Percentiles rank a stretch among this genome's conserved stretches.
phyloP scores from a whole-genome alignment of 2,888 invertebrate genomes.

The Drosophila seclusa region DNA sequence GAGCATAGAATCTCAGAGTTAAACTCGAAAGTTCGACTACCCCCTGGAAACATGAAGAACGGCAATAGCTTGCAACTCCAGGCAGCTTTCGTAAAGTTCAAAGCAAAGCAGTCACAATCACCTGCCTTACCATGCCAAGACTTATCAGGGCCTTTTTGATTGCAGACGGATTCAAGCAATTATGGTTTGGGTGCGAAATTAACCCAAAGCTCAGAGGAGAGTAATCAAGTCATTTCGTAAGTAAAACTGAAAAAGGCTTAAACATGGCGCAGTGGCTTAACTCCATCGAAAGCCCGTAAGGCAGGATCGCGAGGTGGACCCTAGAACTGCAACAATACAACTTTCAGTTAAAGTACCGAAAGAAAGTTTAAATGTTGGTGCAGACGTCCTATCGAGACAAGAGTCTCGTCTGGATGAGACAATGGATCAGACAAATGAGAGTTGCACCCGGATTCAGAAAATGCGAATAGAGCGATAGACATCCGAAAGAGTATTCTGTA shows the following conservation, averaged over 20 bases:
- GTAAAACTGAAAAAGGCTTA: too few relatives aligned
- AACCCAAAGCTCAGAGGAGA: too few relatives aligned
- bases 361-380: not conserved
- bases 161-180: too few relatives aligned
- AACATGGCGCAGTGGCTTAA: not conserved
- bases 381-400: not conserved
- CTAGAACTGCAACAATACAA: too few relatives aligned
- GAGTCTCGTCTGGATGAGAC: too few relatives aligned
- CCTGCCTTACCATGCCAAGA: not conserved
- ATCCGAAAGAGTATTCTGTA: too few relatives aligned
- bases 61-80: not conserved
- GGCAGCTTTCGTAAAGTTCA: not conserved
- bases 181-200: too few relatives aligned
- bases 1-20: too few relatives aligned
- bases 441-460: too few relatives aligned
- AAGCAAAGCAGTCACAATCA: not conserved
- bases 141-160: not conserved
- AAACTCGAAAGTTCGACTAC: not conserved
- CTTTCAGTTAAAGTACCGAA: not conserved
- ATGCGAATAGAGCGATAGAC: too few relatives aligned
- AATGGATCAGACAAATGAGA: too few relatives aligned
- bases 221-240: too few relatives aligned
- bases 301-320: not conserved
- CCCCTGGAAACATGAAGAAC: not conserved
- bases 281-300: not conserved